Evolutionary conservation across 2,113 vertebrate genomes (phyloP).

Genomic region (Sylvia atricapilla): DNA sequence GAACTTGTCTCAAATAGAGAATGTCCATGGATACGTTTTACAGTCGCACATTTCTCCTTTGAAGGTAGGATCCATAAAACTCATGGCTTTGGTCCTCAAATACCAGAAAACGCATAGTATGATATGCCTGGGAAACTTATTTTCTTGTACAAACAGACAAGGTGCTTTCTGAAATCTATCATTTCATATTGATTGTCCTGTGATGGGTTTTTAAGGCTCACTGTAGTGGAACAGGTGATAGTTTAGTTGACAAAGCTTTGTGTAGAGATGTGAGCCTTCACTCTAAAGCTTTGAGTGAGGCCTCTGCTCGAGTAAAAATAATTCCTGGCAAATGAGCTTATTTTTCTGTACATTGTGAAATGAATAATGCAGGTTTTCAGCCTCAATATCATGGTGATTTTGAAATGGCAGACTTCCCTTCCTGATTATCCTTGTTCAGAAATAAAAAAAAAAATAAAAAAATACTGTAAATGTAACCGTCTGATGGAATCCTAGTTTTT

Average conservation of each 20-base stretch:
- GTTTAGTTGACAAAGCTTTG: not conserved
- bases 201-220: not conserved
- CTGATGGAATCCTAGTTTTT: not conserved
- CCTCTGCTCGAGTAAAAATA: not conserved
- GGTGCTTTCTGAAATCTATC: not conserved
- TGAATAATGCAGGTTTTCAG: not conserved
- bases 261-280: not conserved
- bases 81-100: not conserved
- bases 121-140: not conserved
- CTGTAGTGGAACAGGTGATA: not conserved
- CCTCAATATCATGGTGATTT: not conserved
- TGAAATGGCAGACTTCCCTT: not conserved
- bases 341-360: not conserved
- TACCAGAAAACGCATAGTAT: fast-evolving
- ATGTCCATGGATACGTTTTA: conserved; percentile 94
- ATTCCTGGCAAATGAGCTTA: not conserved
- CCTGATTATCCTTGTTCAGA: not conserved
- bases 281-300: not conserved
- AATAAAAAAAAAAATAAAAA: not conserved
- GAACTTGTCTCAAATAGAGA: conserved; percentile 96
- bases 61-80: conserved; percentile 76
- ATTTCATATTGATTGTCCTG: not conserved
- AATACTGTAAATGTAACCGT: not conserved
- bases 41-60: conserved; percentile 96
- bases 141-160: not conserved